Conservation (phyloP, 23 tunicate species). For the Styela clava region DNA sequence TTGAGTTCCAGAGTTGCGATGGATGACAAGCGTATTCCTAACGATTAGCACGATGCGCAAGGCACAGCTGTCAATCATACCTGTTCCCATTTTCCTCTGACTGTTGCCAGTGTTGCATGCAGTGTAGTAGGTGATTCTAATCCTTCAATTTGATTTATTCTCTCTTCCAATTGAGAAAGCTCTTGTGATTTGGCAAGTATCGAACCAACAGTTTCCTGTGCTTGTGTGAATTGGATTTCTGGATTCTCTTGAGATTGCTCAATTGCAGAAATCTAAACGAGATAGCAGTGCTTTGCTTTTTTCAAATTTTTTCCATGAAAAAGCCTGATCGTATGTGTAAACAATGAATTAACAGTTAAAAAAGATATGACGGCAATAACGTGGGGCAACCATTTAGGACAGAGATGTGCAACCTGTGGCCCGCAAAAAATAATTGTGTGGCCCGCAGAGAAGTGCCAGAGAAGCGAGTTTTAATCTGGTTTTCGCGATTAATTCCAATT, state of each 20-base stretch:
- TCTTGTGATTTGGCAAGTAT: conserved; percentile 48
- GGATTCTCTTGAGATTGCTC: conserved; percentile 50
- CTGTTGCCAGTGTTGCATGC: conserved; percentile 74
- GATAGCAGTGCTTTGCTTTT: neutral
- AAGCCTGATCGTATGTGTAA: neutral
- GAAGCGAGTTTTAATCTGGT: too few species aligned
- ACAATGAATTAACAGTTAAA: neutral
- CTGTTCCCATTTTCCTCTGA: conserved; percentile 89
- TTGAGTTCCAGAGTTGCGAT: too few species aligned
- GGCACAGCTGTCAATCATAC: too few species aligned
- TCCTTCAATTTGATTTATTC: conserved; percentile 47
- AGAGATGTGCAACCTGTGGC: too few species aligned
- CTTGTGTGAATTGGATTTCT: conserved; percentile 33
- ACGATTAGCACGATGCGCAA: too few species aligned
- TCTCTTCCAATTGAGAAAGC: conserved; percentile 40
- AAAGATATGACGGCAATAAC: too few species aligned
- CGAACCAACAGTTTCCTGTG: conserved; percentile 37
- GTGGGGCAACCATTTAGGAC: too few species aligned
- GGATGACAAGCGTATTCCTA: too few species aligned
- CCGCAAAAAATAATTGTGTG: too few species aligned
- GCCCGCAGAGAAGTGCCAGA: too few species aligned
- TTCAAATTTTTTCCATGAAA: too few species aligned
- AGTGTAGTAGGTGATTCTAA: conserved; percentile 80
- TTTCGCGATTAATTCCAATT: too few species aligned
- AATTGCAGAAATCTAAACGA: conserved; percentile 43